Percentiles rank a stretch among this genome's conserved stretches.
Conservation (phyloP, 2,113 vertebrate species). For the Machaerirhynchus nigripectus region DNA sequence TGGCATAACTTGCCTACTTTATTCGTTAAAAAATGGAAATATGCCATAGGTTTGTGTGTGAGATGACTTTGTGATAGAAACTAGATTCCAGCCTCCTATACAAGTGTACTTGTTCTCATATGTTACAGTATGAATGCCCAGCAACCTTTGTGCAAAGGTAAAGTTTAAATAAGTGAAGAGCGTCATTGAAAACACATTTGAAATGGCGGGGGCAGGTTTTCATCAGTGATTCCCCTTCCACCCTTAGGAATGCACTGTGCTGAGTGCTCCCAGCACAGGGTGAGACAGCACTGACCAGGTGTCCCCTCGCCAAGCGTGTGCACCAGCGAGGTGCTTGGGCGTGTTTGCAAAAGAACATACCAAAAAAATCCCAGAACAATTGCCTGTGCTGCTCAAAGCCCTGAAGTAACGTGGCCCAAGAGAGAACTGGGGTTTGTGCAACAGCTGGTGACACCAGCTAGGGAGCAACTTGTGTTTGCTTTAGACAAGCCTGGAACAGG, state of each 20-base stretch:
- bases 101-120: not conserved
- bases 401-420: not conserved
- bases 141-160: not conserved
- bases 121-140: not conserved
- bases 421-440: not conserved
- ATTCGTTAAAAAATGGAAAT: not conserved
- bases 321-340: not conserved
- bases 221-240: not conserved
- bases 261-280: not conserved
- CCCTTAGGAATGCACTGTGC: not conserved
- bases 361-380: not conserved
- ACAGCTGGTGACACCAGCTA: not conserved
- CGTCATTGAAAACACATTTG: not conserved
- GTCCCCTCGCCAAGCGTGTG: not conserved
- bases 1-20: not conserved
- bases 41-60: not conserved
- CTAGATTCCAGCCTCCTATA: not conserved
- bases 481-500: not conserved
- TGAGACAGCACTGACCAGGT: not conserved
- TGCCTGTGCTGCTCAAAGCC: not conserved
- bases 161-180: not conserved
- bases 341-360: not conserved
- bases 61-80: not conserved
- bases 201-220: not conserved
- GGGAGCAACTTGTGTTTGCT: not conserved